Conservation (phyloP, 35 echinoderm and acorn worm genomes). For the Hemicentrotus pulcherrimus region DNA sequence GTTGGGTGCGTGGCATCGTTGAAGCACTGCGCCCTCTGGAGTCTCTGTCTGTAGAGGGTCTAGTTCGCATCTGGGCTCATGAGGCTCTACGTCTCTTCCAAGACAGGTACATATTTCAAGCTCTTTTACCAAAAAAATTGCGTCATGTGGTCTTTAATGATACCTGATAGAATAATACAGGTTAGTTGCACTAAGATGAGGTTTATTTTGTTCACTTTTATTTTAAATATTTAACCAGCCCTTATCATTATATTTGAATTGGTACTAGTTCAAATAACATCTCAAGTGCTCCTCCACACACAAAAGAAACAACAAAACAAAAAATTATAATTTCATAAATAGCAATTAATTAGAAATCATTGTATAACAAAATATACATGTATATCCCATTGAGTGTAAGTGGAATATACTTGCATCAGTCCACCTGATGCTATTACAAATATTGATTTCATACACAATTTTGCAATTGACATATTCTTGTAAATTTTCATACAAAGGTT, state of each 20-base stretch:
- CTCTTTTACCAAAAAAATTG: not conserved
- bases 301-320: no score
- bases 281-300: no score
- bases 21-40: slow-evolving; percentile 96
- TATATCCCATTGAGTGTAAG: no score
- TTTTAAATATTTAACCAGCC: not conserved
- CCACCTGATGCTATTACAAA: not conserved
- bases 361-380: no score
- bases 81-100: slow-evolving; percentile 98
- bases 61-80: slow-evolving; percentile 99
- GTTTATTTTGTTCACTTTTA: not conserved
- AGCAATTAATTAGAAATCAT: no score
- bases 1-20: slow-evolving; percentile 97
- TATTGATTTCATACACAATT: not conserved
- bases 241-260: no score
- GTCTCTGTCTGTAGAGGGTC: slow-evolving; percentile 89
- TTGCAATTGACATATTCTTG: not conserved
- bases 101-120: slow-evolving; percentile 75
- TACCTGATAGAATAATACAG: not conserved
- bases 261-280: no score
- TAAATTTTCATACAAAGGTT: not conserved
- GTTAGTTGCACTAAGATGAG: not conserved
- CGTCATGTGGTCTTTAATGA: no score
- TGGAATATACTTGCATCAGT: not conserved
- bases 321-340: no score